phyloP scores from a whole-genome alignment of 2,888 invertebrate genomes.

The Syritta pipiens region DNA sequence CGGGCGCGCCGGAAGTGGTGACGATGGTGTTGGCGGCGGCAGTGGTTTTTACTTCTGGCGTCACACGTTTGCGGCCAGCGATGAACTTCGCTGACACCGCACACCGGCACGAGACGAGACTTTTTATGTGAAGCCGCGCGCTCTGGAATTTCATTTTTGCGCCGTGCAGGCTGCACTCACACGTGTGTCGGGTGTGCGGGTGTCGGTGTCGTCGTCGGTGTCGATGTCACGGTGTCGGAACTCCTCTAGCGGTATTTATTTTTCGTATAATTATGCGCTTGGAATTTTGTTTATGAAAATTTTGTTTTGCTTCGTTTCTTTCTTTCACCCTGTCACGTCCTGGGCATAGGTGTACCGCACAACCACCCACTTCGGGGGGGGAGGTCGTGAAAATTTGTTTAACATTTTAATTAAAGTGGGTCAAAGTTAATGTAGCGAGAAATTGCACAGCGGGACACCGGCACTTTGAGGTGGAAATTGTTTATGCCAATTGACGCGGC shows the following conservation, averaged over 20 bases:
- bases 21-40: constrained; percentile 18
- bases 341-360: no score
- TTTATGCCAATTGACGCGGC: constrained; percentile 27
- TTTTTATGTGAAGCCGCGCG: constrained; percentile 35
- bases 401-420: constrained; percentile 61
- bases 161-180: constrained; percentile 48
- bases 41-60: constrained; percentile 60
- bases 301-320: no score
- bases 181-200: constrained; percentile 39
- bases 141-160: constrained; percentile 54
- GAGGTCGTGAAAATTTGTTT: constrained; percentile 14
- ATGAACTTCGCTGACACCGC: constrained; percentile 57
- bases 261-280: constrained; percentile 52
- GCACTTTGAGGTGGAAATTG: constrained; percentile 46
- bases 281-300: constrained; percentile 67
- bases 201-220: constrained; percentile 3
- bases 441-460: constrained; percentile 57
- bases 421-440: constrained; percentile 64
- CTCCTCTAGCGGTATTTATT: constrained; percentile 27
- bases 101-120: constrained; percentile 23
- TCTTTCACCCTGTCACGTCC: constrained; percentile 20
- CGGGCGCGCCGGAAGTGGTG: constrained; percentile 35
- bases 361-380: background rate
- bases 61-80: constrained; percentile 57
- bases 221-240: background rate